Evolutionary conservation across 1,140 invertebrate genomes (phyloP), one percentile per base, ranked within the genome.

Genomic region (Heliconius melpomene): DNA sequence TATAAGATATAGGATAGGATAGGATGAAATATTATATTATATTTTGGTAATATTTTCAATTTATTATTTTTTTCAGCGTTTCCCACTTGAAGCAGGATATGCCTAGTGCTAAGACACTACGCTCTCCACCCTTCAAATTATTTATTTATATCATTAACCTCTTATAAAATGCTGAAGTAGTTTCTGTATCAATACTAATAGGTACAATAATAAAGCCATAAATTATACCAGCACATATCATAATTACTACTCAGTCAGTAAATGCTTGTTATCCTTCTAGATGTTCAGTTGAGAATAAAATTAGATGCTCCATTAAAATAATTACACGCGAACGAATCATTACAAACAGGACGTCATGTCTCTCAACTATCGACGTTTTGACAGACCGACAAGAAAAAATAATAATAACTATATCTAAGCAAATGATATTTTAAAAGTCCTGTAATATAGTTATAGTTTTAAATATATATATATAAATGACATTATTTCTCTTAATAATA

Each of bases 301-400:
- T 80, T 77, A 79, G 74, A 75, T 72, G 78, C 74, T 75, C 78
- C 78, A 79, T 79, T 79, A 79, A 81, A 66, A 78, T 78, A 81
- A 77, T 71, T n/a, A 81, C 29, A 81, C 75, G 23, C 23, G 71
- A 38, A 52, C 66, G 50, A 20, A 80, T 38, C 73, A 66, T 32
- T 78, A 50, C n/a, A 40, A 76, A 81, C 81, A 75, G 79, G 80
- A 83, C 81, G 79, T 83, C 79, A 82, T 83, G 84, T 84, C 83
- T 81, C 79, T 85, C 72, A 84, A 85, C 77, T 76, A 72, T 83
- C 78, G 77, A 78, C 79, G 75, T 79, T 71, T 82, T 72, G 66
- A 82, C 84, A 80, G 79, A 26, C 23, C 3, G 57, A 26, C 23
- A 2, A 13, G 57, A 60, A 60, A 60, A 60, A 60, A 26, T 60